Evolutionary conservation across 2,797 vertebrate genomes (phyloP).

Genomic region (Sebastes aleutianus): DNA sequence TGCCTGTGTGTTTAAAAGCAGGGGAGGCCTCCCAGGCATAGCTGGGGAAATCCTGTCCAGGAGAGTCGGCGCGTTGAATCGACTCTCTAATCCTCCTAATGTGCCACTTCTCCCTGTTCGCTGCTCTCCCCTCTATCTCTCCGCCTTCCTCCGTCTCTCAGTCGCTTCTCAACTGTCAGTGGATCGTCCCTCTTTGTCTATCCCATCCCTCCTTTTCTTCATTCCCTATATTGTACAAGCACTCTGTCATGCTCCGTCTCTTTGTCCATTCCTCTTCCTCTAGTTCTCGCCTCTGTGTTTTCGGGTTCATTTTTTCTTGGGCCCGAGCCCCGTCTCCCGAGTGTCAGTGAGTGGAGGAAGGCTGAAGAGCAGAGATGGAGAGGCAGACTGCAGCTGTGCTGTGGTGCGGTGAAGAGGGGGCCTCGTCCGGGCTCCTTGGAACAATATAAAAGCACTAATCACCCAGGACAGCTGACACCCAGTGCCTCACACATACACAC

Average conservation of each 20-base stretch:
- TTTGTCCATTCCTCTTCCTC: conserved; percentile 18
- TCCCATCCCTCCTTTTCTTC: background rate
- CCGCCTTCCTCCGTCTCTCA: conserved; percentile 5
- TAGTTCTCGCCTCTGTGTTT: conserved; percentile 27
- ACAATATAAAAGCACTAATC: conserved; percentile 81
- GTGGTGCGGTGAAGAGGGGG: conserved; percentile 71
- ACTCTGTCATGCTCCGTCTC: background rate
- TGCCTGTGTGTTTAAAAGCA: conserved; percentile 68
- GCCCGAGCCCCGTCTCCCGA: conserved; percentile 12
- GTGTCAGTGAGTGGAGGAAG: conserved; percentile 58
- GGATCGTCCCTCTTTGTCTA: conserved; percentile 20
- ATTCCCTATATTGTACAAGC: background rate
- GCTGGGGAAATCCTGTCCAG: conserved; percentile 69
- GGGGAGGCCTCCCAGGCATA: conserved; percentile 63
- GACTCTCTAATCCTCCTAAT: conserved; percentile 69
- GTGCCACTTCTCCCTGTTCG: conserved; percentile 47
- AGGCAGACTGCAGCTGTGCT: conserved; percentile 79
- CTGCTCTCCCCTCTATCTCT: conserved; percentile 17
- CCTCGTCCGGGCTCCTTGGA: conserved; percentile 76
- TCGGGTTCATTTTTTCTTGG: conserved; percentile 31
- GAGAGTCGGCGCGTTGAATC: conserved; percentile 48
- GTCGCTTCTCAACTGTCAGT: conserved; percentile 1
- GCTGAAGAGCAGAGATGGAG: conserved; percentile 65
- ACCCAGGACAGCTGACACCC: conserved; percentile 81
- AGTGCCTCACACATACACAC: conserved; percentile 67